Percentiles rank a stretch among this genome's conserved stretches.
These are phyloP conservation scores for Siderastrea siderea DNA, from an alignment of 92 coral and sea anemone species.

Conservation along the genomic window DNA sequence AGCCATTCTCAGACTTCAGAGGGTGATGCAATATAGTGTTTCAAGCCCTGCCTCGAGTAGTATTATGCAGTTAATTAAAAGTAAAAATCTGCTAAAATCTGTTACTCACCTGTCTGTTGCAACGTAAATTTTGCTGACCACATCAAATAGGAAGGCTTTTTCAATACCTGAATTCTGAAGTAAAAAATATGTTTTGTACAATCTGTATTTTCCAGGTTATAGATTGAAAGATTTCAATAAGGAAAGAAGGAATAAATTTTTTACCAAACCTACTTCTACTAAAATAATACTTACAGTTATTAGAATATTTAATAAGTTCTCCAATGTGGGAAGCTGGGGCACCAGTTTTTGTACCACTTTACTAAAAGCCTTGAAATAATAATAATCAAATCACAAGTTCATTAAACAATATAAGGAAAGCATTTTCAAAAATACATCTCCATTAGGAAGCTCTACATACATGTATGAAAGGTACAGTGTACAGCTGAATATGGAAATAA, in stretches of 20 bases:
- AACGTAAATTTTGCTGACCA: slow-evolving; percentile 98
- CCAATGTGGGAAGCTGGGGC: slow-evolving; percentile 96
- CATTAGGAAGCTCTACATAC: no score
- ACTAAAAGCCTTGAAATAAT: slow-evolving; percentile 82
- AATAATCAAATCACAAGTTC: not conserved
- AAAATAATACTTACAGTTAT: slow-evolving; percentile 80
- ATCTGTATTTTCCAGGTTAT: not conserved
- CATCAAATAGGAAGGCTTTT: slow-evolving; percentile 97
- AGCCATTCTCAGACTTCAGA: no score
- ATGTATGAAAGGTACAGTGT: no score
- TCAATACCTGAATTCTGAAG: slow-evolving; percentile 97
- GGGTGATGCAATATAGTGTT: no score
- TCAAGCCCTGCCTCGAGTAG: no score
- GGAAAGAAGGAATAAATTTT: not conserved
- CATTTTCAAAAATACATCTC: no score
- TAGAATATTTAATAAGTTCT: slow-evolving; percentile 93
- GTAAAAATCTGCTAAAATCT: not conserved
- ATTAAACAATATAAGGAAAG: no score
- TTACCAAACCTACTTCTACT: not conserved
- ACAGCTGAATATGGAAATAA: no score
- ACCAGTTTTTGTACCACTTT: slow-evolving; percentile 98
- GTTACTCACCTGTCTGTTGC: slow-evolving; percentile 94
- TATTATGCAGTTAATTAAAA: no score
- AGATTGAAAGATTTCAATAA: not conserved
- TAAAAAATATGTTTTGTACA: not conserved